Base-by-base conservation (phyloP, 30 jellyfish, hydroid and myxozoan genomes). In the Cassiopea xamachana region DNA sequence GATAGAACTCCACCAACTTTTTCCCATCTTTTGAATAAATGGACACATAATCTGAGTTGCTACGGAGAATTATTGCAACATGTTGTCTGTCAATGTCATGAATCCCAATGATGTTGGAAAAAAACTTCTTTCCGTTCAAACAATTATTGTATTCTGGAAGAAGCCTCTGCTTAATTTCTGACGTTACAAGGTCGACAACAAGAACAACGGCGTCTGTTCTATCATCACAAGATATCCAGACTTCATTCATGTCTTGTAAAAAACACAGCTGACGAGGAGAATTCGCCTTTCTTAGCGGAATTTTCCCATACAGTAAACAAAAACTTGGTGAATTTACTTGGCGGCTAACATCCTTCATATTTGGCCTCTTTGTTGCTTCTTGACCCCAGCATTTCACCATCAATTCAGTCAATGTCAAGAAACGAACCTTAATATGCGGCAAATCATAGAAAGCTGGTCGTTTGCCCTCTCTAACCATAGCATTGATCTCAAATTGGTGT, bases 181-280 rank as follows among this genome's bases (percentile, higher is more conserved):
- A 60, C 17, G 93, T 94, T 75, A 45, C 69, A 84, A 90, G 68
- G 75, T 90, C 92, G 76, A 94, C 61, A 68, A 94, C 83, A 16
- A 86, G 50, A 15, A 94, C 69, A 48, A 86, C 86, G 6, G 97
- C 93, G 3, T 97, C 98, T 16, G 89, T 46, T 27, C 75, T 81
- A 69, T 89, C 93, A 69, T 96, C 97, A 60, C 99, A 96, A 39
- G 92, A 55, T 5, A 89, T 62, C 99, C 99, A 96, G 17, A 92
- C 48, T 80, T 92, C 97, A 39, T 69, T 71, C 19, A 69, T 46
- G 58, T 43, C 60, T 9, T 27, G 81, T 19, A 96, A 69, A 82
- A 60, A 83, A 70, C 99, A 96, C 80, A 88, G 47, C 19, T 69
- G 92, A 7, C 97, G 94, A 3, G 98, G 97, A 44, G 96, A 84